A percentile compares a stretch with the other conserved stretches of the same genome.
These are phyloP conservation scores for Spinibarbus caldwelli DNA, from an alignment of 2,797 vertebrate species.

Conservation along the genomic window DNA sequence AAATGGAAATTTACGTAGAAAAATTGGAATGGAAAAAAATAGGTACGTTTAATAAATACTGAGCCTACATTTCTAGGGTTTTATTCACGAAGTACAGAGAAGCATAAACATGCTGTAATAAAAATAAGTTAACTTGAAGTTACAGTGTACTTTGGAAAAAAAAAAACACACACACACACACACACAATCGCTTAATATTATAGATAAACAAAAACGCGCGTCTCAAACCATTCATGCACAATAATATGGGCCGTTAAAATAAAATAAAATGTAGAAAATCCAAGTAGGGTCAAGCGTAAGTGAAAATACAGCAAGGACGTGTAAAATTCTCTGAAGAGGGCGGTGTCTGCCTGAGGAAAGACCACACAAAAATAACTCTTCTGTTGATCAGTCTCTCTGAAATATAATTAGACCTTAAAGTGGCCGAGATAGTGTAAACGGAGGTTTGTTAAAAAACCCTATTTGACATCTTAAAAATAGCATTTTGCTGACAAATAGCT, in stretches of 20 bases:
- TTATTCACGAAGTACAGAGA: not conserved
- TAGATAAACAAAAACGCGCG: not conserved
- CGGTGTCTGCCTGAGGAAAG: constrained; percentile 8
- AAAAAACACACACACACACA: too few species aligned
- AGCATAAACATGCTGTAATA: not conserved
- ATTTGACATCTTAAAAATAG: constrained; percentile 21
- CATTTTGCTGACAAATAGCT: not conserved
- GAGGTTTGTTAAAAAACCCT: not conserved
- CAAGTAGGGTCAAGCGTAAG: not conserved
- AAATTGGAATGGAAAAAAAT: not conserved
- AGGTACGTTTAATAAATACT: not conserved
- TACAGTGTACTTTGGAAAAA: not conserved
- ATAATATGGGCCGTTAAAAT: not conserved
- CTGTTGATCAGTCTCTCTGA: constrained; percentile 20
- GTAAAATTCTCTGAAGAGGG: constrained; percentile 1
- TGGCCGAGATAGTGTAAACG: not conserved
- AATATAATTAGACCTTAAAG: constrained; percentile 13
- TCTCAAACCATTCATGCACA: not conserved
- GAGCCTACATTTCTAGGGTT: not conserved
- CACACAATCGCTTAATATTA: too few species aligned
- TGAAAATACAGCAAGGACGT: constrained; percentile 15
- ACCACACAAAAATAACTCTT: constrained; percentile 32
- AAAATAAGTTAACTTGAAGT: not conserved
- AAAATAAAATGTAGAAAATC: not conserved
- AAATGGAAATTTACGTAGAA: not conserved